Base-by-base conservation (phyloP, 2,888 invertebrate species). In the Drosophila nr. medialis region DNA sequence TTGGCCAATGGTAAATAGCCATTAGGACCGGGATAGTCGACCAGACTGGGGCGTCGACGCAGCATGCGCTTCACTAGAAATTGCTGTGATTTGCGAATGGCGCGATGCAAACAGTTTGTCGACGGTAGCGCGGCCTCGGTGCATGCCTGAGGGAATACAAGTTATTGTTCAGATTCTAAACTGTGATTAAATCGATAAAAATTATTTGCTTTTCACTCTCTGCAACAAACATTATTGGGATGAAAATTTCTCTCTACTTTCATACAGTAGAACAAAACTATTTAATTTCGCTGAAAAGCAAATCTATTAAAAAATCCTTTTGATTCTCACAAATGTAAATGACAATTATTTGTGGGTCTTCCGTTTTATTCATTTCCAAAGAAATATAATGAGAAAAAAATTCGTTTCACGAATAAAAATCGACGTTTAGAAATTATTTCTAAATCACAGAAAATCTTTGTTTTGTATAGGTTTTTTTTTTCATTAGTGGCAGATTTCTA, bases 41-140 rank as follows among this genome's bases (percentile, higher is more conserved):
- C 85, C 49, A 93, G 77, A 61, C 83, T 90, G 18, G 92, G 91
- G 1, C 91, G 90, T 11, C 90, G 88, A 21, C 87, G 91, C 36
- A 93, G 64, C 73, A 93, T 91, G 42, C 92, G 89, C 58, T 93
- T 93, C 18, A 92, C 91, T 72, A 93, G 76, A 80, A 92, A 92
- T 36, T 92, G 92, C 66, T 93, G 92, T 8, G 91, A 91, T 67
- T 93, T 92, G 62, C 83, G 91, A 50, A 93, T 92, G 70, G 93
- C 92, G 8, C 92, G 91, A 72, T 91, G 86, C 61, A 93, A 75
- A 61, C 90, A 87, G 45, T 90, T 85, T 2, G 91, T 89, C 24
- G 92, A 90, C 1, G 93, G 93, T 60, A 81, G 77, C 1, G 88
- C 77, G 2, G 92, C 83, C 30, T 89, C 77, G 4, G 93, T 93